Conservation (phyloP, 2,888 invertebrate genomes). For the Melinaea marsaeus region DNA sequence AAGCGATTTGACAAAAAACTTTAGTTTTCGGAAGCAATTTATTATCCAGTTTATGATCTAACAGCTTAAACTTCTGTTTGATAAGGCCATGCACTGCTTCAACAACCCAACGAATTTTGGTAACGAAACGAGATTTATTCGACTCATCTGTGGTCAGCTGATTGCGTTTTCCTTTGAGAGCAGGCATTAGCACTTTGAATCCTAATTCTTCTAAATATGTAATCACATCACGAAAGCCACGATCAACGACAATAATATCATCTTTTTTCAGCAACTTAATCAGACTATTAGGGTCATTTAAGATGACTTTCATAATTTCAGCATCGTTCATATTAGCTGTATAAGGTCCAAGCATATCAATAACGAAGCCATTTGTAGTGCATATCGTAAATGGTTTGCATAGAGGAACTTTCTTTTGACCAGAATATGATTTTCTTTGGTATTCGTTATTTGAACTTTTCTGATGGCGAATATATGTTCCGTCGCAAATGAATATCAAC, state of each 20-base stretch:
- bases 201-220: background rate
- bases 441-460: conserved; percentile 10
- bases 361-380: conserved; percentile 1
- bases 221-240: background rate
- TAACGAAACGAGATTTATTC: conserved; percentile 2
- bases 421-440: conserved; percentile 7
- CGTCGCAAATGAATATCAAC: conserved; percentile 5
- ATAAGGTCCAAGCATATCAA: conserved; percentile 6
- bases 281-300: background rate
- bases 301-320: background rate
- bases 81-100: conserved; percentile 8
- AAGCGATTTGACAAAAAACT: too few relatives aligned
- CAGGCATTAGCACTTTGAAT: background rate
- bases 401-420: conserved; percentile 2
- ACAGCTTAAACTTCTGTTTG: background rate
- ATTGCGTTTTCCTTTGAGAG: conserved; percentile 3
- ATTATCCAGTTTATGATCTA: conserved; percentile 3
- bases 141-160: conserved; percentile 3
- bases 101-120: conserved; percentile 6
- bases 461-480: background rate
- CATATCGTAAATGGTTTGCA: conserved; percentile 11
- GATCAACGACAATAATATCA: conserved; percentile 4
- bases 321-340: conserved; percentile 3
- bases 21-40: background rate
- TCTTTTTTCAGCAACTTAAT: background rate